Evolutionary conservation across 2,797 vertebrate genomes (phyloP).

Genomic region (Gadopsis marmoratus): DNA sequence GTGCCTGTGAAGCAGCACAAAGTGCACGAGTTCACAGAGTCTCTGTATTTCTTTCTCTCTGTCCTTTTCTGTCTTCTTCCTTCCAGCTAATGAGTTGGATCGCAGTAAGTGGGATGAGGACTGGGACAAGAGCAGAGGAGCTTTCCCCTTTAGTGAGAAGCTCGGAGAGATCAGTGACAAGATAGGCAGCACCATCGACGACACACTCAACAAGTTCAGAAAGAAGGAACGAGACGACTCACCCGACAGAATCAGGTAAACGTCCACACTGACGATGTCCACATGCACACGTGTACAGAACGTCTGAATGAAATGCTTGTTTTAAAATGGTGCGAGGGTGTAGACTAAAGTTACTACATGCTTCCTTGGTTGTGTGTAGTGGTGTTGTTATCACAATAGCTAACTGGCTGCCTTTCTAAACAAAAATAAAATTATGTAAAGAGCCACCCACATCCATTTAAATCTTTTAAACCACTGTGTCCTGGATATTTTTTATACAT

Average conservation of each 20-base stretch:
- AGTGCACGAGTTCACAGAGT: not conserved
- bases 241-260: slow-evolving; percentile 94
- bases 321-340: not conserved
- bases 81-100: slow-evolving; percentile 89
- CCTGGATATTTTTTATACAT: slow-evolving; percentile 7
- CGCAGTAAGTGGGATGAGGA: slow-evolving; percentile 98
- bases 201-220: slow-evolving; percentile 98
- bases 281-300: not conserved
- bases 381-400: not conserved
- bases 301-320: not conserved
- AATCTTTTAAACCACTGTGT: slow-evolving; percentile 8
- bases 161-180: slow-evolving; percentile 98
- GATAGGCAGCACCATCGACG: slow-evolving; percentile 98
- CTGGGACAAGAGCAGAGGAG: slow-evolving; percentile 95
- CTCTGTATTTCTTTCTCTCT: not conserved
- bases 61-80: slow-evolving; percentile 17
- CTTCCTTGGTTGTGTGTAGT: not conserved
- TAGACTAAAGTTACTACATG: not conserved
- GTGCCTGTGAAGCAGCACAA: not conserved
- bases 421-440: slow-evolving; percentile 9
- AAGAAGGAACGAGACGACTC: slow-evolving; percentile 98
- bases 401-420: not conserved
- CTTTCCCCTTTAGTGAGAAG: slow-evolving; percentile 97
- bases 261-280: not conserved
- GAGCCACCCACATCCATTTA: not conserved